Evolutionary conservation across 2,797 vertebrate species (phyloP).

Genomic region (Mionectes olivaceus): DNA sequence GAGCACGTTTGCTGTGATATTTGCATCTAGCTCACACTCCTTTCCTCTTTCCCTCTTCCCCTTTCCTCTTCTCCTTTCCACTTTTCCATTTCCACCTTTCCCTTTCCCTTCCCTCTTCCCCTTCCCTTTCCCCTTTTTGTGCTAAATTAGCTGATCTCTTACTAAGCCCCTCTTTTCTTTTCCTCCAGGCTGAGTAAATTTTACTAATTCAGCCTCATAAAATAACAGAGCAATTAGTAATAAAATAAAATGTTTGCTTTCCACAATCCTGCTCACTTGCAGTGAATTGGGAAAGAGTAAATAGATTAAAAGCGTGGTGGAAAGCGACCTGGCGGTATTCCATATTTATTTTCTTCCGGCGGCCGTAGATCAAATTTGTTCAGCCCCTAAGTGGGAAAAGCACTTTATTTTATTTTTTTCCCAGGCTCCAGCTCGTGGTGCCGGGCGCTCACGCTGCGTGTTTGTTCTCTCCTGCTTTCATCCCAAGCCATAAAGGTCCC

Average conservation of each 20-base stretch:
- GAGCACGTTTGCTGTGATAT: background rate
- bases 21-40: background rate
- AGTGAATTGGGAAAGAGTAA: constrained; percentile 2
- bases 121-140: background rate
- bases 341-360: constrained; percentile 35
- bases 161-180: constrained; percentile 46
- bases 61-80: background rate
- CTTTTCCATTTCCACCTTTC: background rate
- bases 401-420: background rate
- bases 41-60: background rate
- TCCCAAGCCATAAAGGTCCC: constrained; percentile 30
- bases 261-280: constrained; percentile 23
- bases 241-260: constrained; percentile 65
- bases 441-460: constrained; percentile 12
- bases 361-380: constrained; percentile 29
- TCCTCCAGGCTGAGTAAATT: constrained; percentile 64
- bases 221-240: constrained; percentile 69
- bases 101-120: background rate
- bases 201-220: constrained; percentile 67
- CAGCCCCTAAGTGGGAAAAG: constrained; percentile 37
- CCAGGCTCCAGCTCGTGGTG: background rate
- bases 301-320: constrained; percentile 22
- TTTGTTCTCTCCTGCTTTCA: constrained; percentile 62
- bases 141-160: constrained; percentile 75
- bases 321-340: background rate